phyloP scores from a whole-genome alignment of 2,797 vertebrate genomes.

The Coregonus suidteri region DNA sequence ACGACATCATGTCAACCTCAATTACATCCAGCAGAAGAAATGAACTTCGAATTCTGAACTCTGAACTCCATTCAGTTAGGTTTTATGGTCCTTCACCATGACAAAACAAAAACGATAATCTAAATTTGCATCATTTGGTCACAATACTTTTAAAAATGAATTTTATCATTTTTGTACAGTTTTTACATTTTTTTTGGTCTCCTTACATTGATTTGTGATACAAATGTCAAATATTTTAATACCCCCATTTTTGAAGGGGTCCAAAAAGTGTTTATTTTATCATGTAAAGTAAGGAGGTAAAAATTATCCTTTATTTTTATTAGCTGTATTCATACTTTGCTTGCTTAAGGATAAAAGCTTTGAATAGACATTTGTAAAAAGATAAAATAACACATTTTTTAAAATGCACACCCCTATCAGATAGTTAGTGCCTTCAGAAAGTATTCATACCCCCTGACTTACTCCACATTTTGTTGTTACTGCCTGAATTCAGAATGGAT shows the following conservation, averaged over 20 bases:
- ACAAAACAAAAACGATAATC: constrained; percentile 66
- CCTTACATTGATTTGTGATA: constrained; percentile 97
- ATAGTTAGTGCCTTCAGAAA: constrained; percentile 59
- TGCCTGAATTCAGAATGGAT: no score
- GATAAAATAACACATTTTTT: constrained; percentile 34
- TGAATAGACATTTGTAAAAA: constrained; percentile 91
- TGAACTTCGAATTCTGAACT: constrained; percentile 61
- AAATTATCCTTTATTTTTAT: constrained; percentile 98
- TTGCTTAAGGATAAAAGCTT: constrained; percentile 87
- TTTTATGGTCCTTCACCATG: constrained; percentile 51
- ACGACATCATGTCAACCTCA: constrained; percentile 88
- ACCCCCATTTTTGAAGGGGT: constrained; percentile 97
- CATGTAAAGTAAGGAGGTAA: constrained; percentile 89
- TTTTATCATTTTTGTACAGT: constrained; percentile 99
- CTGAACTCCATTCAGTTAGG: constrained; percentile 48
- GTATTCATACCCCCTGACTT: no score
- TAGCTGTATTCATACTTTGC: constrained; percentile 97
- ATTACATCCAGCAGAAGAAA: constrained; percentile 97
- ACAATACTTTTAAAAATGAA: constrained; percentile 85
- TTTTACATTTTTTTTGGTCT: constrained; percentile 83
- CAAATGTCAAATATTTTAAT: constrained; percentile 99
- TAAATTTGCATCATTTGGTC: constrained; percentile 81
- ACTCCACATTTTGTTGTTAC: no score
- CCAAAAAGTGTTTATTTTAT: constrained; percentile 83
- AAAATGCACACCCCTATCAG: constrained; percentile 70